Base-by-base conservation (phyloP, 2,888 invertebrate genomes). In the Kuschelorhynchus macadamiae region DNA sequence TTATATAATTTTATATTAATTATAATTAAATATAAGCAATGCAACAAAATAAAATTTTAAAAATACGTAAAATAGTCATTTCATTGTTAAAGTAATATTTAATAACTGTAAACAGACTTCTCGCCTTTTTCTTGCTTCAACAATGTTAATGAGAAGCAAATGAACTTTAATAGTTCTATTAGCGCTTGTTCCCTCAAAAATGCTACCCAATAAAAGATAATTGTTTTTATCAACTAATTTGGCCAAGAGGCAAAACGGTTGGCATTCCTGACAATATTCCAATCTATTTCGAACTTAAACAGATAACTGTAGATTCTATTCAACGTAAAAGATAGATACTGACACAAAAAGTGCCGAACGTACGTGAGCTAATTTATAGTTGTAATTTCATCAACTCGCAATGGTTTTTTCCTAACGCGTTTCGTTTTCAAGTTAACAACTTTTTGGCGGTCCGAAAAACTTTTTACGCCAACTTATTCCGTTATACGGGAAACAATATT, bases 321-420 rank as follows among this genome's bases (percentile, higher is more conserved):
- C 72, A 75, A 70, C 67, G 63, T 72, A 68, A 72, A 68, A 69
- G 69, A 64, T 64, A 53, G 42, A 18, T 47, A 42, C 70, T 64
- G 46, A 67, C 62, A 71, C 70, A 66, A 77, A 74, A 79, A 79
- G 75, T 73, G 72, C 53, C 70, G 59, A 71, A 75, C 72, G 79
- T 78, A 80, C 80, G 80, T 80, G 80, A 80, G 77, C 76, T 77
- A 80, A 80, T 80, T 79, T 79, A 71, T 77, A 74, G 72, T 74
- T 74, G 77, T 79, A 80, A 79, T 80, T 80, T 78, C 77, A 80
- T 79, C 77, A 77, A 76, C 72, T 66, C 71, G 75, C 74, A 60
- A 56, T 69, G 70, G 75, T 53, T 62, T 66, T 63, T 67, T 67
- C 59, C 9, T 3, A 46, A 14, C 41, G 63, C 67, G 70, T 63